Evolutionary conservation across 2,797 vertebrate species (phyloP).

Genomic region (Enteromius anoplus): DNA sequence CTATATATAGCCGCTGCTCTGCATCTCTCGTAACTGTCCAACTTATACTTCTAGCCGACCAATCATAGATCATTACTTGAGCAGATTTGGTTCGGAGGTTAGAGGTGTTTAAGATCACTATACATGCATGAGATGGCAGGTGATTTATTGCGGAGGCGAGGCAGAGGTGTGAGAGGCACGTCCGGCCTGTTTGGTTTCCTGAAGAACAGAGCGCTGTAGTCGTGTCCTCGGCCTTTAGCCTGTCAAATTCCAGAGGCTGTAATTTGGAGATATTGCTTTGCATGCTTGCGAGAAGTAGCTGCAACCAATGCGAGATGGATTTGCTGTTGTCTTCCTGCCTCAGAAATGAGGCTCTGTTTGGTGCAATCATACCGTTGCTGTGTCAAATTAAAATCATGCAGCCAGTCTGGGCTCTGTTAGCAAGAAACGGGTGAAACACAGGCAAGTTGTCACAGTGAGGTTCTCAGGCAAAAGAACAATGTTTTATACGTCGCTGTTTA

Average conservation of each 20-base stretch:
- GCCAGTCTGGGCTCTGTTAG: conserved; percentile 30
- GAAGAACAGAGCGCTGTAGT: conserved; percentile 31
- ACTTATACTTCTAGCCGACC: conserved; percentile 22
- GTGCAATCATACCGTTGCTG: conserved; percentile 35
- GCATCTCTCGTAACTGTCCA: conserved; percentile 1
- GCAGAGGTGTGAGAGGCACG: conserved; percentile 70
- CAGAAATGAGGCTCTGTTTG: conserved; percentile 38
- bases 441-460: not conserved
- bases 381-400: conserved; percentile 53
- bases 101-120: conserved; percentile 63
- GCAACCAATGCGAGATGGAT: conserved; percentile 48
- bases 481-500: not conserved
- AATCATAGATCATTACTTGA: conserved; percentile 52
- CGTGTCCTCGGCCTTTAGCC: conserved; percentile 58
- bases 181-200: conserved; percentile 58
- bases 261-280: conserved; percentile 62
- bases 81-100: conserved; percentile 35
- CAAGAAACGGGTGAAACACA: not conserved
- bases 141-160: conserved; percentile 70
- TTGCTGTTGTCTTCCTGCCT: conserved; percentile 53
- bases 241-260: conserved; percentile 53
- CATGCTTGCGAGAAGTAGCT: conserved; percentile 50
- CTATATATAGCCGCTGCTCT: not conserved
- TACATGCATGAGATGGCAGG: conserved; percentile 74
- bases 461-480: not conserved